Percentiles rank a stretch among this genome's conserved stretches.
These are phyloP conservation scores for Pentamera pediparva DNA, from an alignment of 53 echinoderm and acorn worm species.

Conservation along the genomic window DNA sequence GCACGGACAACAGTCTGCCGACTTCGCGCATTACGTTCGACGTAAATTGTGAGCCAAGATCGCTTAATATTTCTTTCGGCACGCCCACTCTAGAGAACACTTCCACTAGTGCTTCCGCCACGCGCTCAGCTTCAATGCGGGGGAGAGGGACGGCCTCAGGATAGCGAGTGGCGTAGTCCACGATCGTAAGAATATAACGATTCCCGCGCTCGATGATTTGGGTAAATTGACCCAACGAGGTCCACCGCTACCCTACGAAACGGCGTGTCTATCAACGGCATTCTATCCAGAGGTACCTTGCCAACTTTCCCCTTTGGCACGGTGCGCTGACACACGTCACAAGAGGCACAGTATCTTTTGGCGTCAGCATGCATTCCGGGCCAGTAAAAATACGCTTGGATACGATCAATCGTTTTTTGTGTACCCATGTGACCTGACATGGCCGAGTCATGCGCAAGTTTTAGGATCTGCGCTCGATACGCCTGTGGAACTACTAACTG, in stretches of 20 bases:
- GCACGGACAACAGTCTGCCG: too few relatives aligned
- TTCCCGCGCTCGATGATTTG: constrained; percentile 33
- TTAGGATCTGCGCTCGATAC: not conserved
- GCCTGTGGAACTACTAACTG: not conserved
- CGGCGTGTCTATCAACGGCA: constrained; percentile 42
- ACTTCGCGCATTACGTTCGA: too few relatives aligned
- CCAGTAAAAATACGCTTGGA: not conserved
- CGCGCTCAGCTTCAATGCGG: too few relatives aligned
- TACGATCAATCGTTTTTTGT: not conserved
- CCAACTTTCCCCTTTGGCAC: constrained; percentile 9
- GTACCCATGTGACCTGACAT: not conserved
- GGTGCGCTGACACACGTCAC: constrained; percentile 31
- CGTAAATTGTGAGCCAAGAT: too few relatives aligned
- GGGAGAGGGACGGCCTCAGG: too few relatives aligned
- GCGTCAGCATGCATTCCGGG: not conserved
- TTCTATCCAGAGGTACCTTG: constrained; percentile 33
- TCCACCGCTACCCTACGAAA: constrained; percentile 43
- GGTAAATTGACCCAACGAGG: constrained; percentile 35
- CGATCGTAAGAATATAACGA: constrained; percentile 45
- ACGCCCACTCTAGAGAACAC: too few relatives aligned
- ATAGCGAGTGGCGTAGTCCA: constrained; percentile 51
- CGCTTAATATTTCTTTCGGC: too few relatives aligned
- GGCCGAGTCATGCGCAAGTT: not conserved
- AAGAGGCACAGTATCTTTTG: constrained; percentile 8
- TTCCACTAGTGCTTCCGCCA: too few relatives aligned